Evolutionary conservation across 2,113 vertebrate species (phyloP).

Genomic region (Daubentonia madagascariensis): DNA sequence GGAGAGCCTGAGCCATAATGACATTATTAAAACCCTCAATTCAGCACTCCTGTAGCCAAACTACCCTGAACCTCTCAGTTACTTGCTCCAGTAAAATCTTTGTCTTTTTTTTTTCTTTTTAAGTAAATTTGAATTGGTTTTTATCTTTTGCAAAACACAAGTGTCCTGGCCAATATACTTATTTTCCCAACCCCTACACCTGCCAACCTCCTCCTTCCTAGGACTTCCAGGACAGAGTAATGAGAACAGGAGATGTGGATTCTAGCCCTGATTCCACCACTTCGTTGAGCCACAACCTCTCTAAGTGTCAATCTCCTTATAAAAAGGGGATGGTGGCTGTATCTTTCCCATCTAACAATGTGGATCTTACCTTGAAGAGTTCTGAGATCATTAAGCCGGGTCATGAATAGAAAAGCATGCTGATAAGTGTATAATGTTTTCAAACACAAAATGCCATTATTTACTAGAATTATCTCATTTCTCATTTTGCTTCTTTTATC

Average conservation of each 20-base stretch:
- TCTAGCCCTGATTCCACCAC: neutral
- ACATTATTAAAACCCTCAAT: neutral
- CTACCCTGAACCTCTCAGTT: neutral
- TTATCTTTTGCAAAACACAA: neutral
- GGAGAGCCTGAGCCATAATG: neutral
- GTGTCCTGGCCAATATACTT: neutral
- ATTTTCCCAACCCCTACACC: neutral
- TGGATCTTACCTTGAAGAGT: neutral
- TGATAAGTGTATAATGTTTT: neutral
- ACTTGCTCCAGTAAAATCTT: neutral
- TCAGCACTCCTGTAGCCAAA: neutral
- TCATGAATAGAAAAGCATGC: neutral
- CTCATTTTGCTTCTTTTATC: neutral
- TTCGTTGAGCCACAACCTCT: neutral
- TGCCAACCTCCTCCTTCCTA: neutral
- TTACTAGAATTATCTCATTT: neutral
- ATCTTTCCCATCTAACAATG: neutral
- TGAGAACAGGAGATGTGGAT: neutral
- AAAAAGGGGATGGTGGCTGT: neutral
- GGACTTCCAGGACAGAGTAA: neutral
- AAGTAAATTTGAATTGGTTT: neutral
- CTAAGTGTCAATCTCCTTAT: neutral
- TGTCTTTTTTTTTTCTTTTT: neutral
- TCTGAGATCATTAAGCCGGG: neutral
- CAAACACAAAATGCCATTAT: neutral